Conservation (phyloP, 1,140 invertebrate species). For the Aethina tumida region DNA sequence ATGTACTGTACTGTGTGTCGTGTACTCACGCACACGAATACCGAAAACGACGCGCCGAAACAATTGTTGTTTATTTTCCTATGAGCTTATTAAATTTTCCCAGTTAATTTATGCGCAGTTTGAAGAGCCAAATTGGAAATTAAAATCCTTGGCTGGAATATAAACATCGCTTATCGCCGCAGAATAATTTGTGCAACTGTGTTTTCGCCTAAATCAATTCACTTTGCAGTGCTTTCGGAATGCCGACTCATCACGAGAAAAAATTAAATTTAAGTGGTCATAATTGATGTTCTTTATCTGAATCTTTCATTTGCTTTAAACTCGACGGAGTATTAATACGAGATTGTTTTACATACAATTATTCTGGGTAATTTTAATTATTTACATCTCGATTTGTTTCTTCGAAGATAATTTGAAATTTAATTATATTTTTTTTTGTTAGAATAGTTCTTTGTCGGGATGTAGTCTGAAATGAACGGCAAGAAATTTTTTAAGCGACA, state of each 20-base stretch:
- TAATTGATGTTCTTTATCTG: slow-evolving; percentile 1
- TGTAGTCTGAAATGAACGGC: too few relatives aligned
- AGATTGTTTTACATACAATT: neutral
- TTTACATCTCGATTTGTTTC: too few relatives aligned
- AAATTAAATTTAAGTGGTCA: slow-evolving; percentile 5
- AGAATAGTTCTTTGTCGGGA: too few relatives aligned
- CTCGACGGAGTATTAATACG: neutral
- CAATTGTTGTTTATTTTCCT: slow-evolving; percentile 22
- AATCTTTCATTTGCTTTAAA: neutral
- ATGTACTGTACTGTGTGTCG: too few relatives aligned
- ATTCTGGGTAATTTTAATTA: slow-evolving; percentile 1
- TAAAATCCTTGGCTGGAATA: slow-evolving; percentile 13
- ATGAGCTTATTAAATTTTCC: slow-evolving; percentile 21
- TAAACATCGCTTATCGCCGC: slow-evolving; percentile 18
- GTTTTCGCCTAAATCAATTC: slow-evolving; percentile 17
- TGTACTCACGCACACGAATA: too few relatives aligned
- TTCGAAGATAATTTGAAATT: too few relatives aligned
- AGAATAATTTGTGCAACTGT: slow-evolving; percentile 16
- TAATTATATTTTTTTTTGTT: too few relatives aligned
- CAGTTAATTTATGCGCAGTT: slow-evolving; percentile 22
- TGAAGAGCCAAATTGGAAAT: slow-evolving; percentile 21
- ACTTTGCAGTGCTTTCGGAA: too few relatives aligned
- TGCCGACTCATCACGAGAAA: too few relatives aligned
- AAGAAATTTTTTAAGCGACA: too few relatives aligned
- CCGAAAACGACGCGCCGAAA: slow-evolving; percentile 13